Evolutionary conservation across 2,113 vertebrate species (phyloP).

Genomic region (Bombycilla garrulus): DNA sequence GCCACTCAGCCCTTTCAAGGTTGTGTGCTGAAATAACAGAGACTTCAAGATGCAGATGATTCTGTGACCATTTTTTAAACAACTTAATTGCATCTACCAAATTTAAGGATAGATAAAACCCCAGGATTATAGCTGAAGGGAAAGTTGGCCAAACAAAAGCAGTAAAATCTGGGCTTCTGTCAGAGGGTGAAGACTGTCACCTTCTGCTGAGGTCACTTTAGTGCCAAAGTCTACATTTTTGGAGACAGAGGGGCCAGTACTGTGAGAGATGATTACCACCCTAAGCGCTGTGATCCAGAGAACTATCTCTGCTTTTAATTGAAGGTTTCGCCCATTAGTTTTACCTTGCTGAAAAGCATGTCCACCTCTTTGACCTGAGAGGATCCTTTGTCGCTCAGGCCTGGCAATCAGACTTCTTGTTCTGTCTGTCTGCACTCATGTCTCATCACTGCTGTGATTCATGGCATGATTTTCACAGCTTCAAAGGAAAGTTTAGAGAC

Average conservation of each 20-base stretch:
- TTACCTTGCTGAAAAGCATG: constrained; percentile 20
- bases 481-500: constrained; percentile 26
- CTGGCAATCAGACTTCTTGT: background rate
- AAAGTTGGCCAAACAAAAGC: background rate
- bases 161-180: background rate
- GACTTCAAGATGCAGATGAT: background rate
- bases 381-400: background rate
- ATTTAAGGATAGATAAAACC: background rate
- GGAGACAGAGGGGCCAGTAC: background rate
- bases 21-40: background rate
- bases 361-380: background rate
- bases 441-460: background rate
- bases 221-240: background rate
- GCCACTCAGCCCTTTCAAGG: background rate
- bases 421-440: background rate
- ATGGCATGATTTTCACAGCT: background rate
- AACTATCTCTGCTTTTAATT: background rate
- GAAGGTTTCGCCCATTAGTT: background rate
- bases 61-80: background rate
- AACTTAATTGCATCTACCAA: background rate
- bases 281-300: background rate
- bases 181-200: background rate
- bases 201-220: background rate
- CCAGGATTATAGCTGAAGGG: background rate
- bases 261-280: background rate